These are phyloP conservation scores for Monarcha castaneiventris DNA, from an alignment of 2,113 vertebrate genomes.

Conservation along the genomic window DNA sequence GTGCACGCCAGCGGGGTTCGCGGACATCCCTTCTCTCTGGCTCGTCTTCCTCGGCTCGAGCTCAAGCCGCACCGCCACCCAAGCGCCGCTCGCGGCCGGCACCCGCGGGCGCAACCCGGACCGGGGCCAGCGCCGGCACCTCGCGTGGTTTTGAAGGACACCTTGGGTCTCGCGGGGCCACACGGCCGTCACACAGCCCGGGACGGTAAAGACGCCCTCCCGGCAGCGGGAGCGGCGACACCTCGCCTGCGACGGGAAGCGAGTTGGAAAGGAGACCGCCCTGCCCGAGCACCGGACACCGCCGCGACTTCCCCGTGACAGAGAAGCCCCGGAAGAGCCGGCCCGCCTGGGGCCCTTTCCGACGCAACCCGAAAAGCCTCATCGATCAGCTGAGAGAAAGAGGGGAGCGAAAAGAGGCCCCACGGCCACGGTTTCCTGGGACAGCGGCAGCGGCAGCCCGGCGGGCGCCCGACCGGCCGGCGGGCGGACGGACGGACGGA, in stretches of 20 bases:
- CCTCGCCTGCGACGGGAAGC: neutral
- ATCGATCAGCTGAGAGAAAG: neutral
- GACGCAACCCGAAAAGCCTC: neutral
- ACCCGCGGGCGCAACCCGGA: neutral
- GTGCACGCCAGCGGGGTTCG: no score
- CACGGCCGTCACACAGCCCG: neutral
- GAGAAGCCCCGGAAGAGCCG: neutral
- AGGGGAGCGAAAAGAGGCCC: neutral
- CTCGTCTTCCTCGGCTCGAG: no score
- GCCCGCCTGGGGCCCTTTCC: neutral
- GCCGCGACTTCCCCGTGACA: neutral
- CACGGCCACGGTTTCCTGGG: neutral
- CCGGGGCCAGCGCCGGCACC: neutral
- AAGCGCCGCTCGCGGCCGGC: no score
- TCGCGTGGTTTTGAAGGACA: neutral
- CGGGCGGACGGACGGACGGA: no score
- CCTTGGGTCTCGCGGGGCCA: neutral
- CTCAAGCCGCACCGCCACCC: no score
- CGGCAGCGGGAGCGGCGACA: neutral
- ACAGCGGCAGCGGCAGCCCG: neutral
- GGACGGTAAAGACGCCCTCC: neutral
- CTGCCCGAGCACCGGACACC: neutral
- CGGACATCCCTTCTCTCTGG: no score
- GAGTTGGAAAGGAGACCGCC: neutral
- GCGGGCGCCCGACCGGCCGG: no score